A percentile compares a stretch with the other conserved stretches of the same genome.
Evolutionary conservation across 2,888 invertebrate genomes (phyloP).

Genomic region (Buathra laborator): DNA sequence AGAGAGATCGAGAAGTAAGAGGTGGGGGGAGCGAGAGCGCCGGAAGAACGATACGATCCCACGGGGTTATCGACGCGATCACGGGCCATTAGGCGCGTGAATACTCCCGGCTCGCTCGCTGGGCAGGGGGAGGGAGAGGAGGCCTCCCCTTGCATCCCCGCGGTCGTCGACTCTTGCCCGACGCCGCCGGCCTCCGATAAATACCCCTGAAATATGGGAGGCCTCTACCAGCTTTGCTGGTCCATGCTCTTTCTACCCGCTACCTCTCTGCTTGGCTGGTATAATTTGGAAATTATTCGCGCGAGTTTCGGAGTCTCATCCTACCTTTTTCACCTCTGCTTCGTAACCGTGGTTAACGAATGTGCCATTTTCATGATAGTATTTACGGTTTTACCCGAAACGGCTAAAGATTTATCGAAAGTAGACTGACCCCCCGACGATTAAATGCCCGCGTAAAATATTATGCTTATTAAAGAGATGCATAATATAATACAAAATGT

Average conservation of each 20-base stretch:
- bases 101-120: constrained; percentile 62
- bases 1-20: constrained; percentile 14
- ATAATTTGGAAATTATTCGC: constrained; percentile 71
- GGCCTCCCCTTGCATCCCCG: constrained; percentile 24
- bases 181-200: constrained; percentile 66
- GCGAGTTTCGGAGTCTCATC: constrained; percentile 35
- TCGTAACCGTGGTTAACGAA: background rate
- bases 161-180: constrained; percentile 32
- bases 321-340: background rate
- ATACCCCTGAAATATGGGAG: constrained; percentile 73
- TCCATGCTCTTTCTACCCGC: constrained; percentile 32
- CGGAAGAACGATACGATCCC: constrained; percentile 69
- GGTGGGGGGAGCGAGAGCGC: constrained; percentile 8
- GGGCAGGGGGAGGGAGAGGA: background rate
- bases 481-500: background rate
- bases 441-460: background rate
- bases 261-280: constrained; percentile 38
- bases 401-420: background rate
- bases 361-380: background rate
- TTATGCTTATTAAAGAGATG: background rate
- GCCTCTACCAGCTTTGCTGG: constrained; percentile 38
- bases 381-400: background rate
- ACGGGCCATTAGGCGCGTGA: constrained; percentile 76
- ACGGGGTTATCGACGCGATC: constrained; percentile 75
- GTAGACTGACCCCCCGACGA: background rate